phyloP scores from a whole-genome alignment of 1,140 invertebrate species.

The Lepidurus apus region DNA sequence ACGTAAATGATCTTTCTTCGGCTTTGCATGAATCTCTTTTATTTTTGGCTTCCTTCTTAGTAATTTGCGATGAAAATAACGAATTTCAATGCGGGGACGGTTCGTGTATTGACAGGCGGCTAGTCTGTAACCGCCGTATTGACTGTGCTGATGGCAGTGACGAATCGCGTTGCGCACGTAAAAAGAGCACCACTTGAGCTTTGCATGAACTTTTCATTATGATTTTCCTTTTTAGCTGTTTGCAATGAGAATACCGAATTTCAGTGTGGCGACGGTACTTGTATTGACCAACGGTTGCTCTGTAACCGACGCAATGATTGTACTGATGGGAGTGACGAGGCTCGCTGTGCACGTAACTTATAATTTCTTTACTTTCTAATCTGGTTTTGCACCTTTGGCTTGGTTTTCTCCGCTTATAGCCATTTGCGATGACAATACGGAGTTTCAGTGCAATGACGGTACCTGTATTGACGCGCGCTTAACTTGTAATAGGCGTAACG shows the following conservation, averaged over 20 bases:
- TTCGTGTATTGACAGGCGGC: constrained; percentile 64
- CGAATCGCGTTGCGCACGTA: constrained; percentile 47
- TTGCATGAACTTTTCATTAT: background rate
- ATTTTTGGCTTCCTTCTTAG: background rate
- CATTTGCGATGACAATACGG: constrained; percentile 41
- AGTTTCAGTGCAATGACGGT: constrained; percentile 53
- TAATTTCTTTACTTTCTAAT: background rate
- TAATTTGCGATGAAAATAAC: constrained; percentile 37
- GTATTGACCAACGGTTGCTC: constrained; percentile 55
- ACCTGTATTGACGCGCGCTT: constrained; percentile 47
- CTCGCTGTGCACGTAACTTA: constrained; percentile 47
- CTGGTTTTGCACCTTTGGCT: background rate
- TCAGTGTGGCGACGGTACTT: constrained; percentile 48
- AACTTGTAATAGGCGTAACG: constrained; percentile 60
- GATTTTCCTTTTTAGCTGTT: background rate
- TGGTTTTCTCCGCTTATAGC: background rate
- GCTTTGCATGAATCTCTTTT: constrained; percentile 20
- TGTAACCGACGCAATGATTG: constrained; percentile 65
- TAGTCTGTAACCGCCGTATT: constrained; percentile 66
- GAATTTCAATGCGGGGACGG: constrained; percentile 62
- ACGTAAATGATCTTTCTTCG: constrained; percentile 6
- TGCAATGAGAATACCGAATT: constrained; percentile 21
- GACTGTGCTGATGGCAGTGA: constrained; percentile 77
- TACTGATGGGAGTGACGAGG: constrained; percentile 65
- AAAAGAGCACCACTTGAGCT: background rate